Evolutionary conservation across 1,140 invertebrate genomes (phyloP).

Genomic region (Aphis gossypii): DNA sequence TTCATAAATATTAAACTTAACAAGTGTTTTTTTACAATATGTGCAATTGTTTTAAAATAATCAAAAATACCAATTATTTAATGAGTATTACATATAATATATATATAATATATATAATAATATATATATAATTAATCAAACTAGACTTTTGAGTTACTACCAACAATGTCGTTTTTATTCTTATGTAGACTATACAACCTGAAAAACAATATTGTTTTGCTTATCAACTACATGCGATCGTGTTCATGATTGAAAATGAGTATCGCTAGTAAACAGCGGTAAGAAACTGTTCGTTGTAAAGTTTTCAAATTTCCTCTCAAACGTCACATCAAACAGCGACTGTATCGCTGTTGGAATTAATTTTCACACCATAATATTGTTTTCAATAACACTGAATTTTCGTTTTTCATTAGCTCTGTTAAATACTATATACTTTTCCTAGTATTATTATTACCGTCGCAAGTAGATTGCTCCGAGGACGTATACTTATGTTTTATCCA

Average conservation of each 20-base stretch:
- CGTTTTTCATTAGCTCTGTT: not conserved
- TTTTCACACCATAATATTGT: not conserved
- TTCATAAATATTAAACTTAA: not conserved
- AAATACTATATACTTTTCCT: not conserved
- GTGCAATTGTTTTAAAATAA: not conserved
- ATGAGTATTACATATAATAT: not conserved
- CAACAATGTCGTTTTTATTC: not conserved
- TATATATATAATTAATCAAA: not conserved
- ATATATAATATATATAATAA: too few species aligned
- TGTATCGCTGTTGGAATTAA: not conserved
- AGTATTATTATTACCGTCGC: not conserved
- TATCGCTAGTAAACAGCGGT: not conserved
- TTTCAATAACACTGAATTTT: not conserved
- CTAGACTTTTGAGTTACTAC: not conserved
- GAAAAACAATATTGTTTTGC: not conserved
- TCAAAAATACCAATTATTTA: not conserved
- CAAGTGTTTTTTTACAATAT: not conserved
- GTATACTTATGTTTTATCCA: not conserved
- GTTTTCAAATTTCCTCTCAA: conserved; percentile 7
- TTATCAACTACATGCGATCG: not conserved
- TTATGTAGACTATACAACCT: not conserved
- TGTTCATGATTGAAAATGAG: not conserved
- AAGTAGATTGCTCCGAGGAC: not conserved
- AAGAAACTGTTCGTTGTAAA: not conserved
- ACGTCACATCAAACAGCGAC: not conserved